Evolutionary conservation across 2,888 invertebrate genomes (phyloP).

Genomic region (Lasioglossum leucozonium): DNA sequence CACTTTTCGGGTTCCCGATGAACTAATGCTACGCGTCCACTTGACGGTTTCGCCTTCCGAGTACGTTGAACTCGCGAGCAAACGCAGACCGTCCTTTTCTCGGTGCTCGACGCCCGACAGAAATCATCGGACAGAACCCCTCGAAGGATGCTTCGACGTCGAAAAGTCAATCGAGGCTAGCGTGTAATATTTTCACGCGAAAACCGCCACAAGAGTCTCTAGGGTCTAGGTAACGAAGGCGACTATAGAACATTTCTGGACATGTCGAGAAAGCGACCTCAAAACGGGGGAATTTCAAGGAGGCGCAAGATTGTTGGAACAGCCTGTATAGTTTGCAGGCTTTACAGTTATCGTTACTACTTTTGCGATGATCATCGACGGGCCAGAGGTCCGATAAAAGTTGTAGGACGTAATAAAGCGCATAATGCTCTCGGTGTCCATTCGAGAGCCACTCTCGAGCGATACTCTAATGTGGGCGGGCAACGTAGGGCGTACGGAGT

Average conservation of each 20-base stretch:
- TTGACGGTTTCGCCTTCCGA: neutral
- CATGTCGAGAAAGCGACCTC: no score
- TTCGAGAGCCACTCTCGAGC: neutral
- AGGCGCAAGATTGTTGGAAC: neutral
- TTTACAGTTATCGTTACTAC: neutral
- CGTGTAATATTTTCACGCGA: neutral
- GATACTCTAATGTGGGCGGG: neutral
- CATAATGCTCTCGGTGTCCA: neutral
- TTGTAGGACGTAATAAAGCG: slow-evolving; percentile 3
- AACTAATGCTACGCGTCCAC: slow-evolving; percentile 40
- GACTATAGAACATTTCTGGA: no score
- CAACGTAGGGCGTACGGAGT: slow-evolving; percentile 17
- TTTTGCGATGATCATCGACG: neutral
- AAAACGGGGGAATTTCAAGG: no score
- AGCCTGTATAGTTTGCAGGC: neutral
- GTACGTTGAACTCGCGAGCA: neutral
- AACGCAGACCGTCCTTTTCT: neutral
- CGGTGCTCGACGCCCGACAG: neutral
- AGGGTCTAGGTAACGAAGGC: no score
- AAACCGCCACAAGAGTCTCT: neutral
- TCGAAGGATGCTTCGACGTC: neutral
- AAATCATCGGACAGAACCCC: neutral
- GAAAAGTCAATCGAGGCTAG: neutral
- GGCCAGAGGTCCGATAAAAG: neutral
- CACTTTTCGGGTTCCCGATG: slow-evolving; percentile 23